Evolutionary conservation across 2,797 vertebrate species (phyloP).

Genomic region (Acanthis flammea): DNA sequence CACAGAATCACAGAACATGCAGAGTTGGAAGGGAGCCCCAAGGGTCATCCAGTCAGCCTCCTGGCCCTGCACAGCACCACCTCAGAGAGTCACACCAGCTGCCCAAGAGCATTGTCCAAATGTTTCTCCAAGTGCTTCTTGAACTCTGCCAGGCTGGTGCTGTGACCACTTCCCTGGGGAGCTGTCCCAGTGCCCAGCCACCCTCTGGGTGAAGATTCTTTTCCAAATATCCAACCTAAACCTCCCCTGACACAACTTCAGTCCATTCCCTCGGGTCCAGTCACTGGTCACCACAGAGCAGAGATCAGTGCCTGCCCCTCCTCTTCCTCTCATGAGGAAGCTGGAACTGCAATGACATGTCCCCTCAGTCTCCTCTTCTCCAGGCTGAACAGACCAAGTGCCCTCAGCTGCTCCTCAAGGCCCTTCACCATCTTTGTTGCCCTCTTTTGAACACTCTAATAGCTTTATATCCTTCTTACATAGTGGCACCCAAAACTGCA

Average conservation of each 20-base stretch:
- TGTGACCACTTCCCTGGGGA: background rate
- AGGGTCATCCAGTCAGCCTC: background rate
- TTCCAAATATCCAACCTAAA: background rate
- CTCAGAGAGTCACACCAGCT: background rate
- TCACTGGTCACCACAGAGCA: background rate
- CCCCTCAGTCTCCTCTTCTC: background rate
- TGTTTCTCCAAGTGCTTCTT: accelerated
- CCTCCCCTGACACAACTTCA: background rate
- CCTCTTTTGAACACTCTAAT: no score
- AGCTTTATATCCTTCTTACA: background rate
- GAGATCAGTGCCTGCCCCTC: background rate
- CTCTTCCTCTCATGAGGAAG: accelerated
- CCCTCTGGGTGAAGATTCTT: background rate
- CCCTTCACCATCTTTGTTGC: background rate
- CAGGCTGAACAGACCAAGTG: background rate
- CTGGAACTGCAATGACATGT: accelerated
- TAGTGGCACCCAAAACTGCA: background rate
- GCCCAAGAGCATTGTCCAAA: background rate
- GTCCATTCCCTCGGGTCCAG: accelerated
- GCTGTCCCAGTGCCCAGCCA: accelerated
- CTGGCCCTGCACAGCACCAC: background rate
- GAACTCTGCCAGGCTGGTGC: background rate
- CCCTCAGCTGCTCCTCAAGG: accelerated
- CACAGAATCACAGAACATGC: background rate
- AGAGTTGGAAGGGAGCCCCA: background rate